phyloP scores from a whole-genome alignment of 2,888 invertebrate genomes.

The Thelaira solivaga region DNA sequence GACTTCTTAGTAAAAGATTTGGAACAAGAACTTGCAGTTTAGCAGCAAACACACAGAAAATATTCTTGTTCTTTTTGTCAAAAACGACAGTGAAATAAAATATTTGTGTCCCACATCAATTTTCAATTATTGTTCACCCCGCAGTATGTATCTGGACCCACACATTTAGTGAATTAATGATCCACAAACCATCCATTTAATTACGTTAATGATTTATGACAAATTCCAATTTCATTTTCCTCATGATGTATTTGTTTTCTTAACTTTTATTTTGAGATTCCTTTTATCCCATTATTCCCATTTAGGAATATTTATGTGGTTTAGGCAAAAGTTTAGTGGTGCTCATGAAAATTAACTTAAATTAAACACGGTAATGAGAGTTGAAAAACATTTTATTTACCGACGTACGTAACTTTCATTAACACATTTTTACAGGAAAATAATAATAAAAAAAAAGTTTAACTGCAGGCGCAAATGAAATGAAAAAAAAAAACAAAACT shows the following conservation, averaged over 20 bases:
- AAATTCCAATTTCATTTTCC: not conserved
- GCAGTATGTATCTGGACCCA: too few species aligned
- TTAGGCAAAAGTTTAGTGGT: slow-evolving; percentile 34
- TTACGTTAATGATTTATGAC: slow-evolving; percentile 27
- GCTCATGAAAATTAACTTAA: slow-evolving; percentile 43
- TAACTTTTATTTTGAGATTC: not conserved
- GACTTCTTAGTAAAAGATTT: too few species aligned
- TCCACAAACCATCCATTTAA: too few species aligned
- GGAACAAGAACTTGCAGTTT: too few species aligned
- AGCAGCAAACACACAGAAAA: too few species aligned
- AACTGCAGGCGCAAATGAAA: slow-evolving; percentile 16
- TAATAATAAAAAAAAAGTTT: not conserved
- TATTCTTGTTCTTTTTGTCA: too few species aligned
- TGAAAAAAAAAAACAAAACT: too few species aligned
- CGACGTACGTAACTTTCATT: too few species aligned
- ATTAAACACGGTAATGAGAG: slow-evolving; percentile 25
- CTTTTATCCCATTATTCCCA: not conserved
- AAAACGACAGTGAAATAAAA: too few species aligned
- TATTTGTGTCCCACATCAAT: too few species aligned
- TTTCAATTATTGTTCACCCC: too few species aligned
- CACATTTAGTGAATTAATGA: too few species aligned
- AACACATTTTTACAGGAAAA: not conserved
- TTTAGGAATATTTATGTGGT: not conserved
- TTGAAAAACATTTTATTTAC: not conserved
- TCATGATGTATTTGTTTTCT: not conserved